phyloP scores from a whole-genome alignment of 2,888 invertebrate genomes.

The Neoascia interrupta region DNA sequence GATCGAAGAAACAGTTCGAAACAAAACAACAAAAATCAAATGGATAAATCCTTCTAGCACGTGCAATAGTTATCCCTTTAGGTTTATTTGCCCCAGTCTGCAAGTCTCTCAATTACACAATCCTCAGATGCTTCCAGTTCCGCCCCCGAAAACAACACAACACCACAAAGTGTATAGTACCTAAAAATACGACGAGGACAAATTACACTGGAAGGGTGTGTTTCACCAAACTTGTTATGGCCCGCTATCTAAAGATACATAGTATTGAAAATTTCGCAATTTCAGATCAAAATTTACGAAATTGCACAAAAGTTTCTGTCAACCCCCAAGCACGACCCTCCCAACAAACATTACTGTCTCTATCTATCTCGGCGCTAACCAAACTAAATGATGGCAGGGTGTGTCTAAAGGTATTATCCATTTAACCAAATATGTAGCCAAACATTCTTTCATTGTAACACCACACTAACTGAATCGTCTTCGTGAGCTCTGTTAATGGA shows the following conservation, averaged over 20 bases:
- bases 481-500: conserved; percentile 59
- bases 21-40: conserved; percentile 52
- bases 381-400: conserved; percentile 60
- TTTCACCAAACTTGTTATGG: conserved; percentile 9
- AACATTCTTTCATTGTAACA: conserved; percentile 60
- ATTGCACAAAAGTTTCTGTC: conserved; percentile 57
- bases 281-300: conserved; percentile 42
- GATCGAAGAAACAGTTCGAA: conserved; percentile 8
- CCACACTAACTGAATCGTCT: conserved; percentile 56
- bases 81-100: conserved; percentile 41
- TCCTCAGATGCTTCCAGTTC: not conserved
- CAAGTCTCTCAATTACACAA: conserved; percentile 54
- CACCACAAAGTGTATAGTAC: not conserved
- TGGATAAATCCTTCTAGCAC: conserved; percentile 33
- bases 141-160: conserved; percentile 38
- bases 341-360: conserved; percentile 21
- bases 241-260: not conserved
- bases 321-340: conserved; percentile 20
- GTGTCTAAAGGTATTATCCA: conserved; percentile 60
- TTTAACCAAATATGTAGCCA: conserved; percentile 64
- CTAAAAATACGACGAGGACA: conserved; percentile 38
- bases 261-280: conserved; percentile 16
- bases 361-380: conserved; percentile 52
- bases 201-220: conserved; percentile 55
- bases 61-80: conserved; percentile 50